Evolutionary conservation across 2,888 invertebrate genomes (phyloP).

Genomic region (Halocaridina rubra): DNA sequence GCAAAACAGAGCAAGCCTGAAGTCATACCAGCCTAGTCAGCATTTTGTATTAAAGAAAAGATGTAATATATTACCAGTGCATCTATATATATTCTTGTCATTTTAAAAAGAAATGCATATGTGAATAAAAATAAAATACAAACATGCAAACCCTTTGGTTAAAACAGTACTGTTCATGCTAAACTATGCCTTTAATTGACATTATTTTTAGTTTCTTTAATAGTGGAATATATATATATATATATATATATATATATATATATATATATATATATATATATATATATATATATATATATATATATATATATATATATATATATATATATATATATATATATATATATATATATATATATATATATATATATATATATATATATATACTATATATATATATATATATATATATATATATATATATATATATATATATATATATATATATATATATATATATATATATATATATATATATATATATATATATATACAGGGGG

Average conservation of each 20-base stretch:
- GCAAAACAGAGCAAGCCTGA: no score
- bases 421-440: neutral
- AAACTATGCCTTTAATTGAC: neutral
- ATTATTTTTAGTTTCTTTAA: neutral
- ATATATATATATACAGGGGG: neutral
- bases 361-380: neutral
- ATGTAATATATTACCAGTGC: no score
- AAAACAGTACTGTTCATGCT: no score
- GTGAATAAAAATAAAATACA: no score
- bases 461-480: neutral
- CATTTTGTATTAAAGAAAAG: no score
- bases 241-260: conserved; percentile 8
- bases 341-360: neutral
- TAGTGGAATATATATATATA: neutral
- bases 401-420: neutral
- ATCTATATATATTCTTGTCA: no score
- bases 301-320: neutral
- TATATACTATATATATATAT: neutral
- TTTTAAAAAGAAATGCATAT: no score
- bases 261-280: conserved; percentile 4
- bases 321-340: neutral
- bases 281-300: conserved; percentile 5
- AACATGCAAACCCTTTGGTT: no score
- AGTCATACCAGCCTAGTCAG: no score
- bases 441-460: neutral